phyloP scores from a whole-genome alignment of 1,140 invertebrate genomes.

The Sarcophaga bullata region DNA sequence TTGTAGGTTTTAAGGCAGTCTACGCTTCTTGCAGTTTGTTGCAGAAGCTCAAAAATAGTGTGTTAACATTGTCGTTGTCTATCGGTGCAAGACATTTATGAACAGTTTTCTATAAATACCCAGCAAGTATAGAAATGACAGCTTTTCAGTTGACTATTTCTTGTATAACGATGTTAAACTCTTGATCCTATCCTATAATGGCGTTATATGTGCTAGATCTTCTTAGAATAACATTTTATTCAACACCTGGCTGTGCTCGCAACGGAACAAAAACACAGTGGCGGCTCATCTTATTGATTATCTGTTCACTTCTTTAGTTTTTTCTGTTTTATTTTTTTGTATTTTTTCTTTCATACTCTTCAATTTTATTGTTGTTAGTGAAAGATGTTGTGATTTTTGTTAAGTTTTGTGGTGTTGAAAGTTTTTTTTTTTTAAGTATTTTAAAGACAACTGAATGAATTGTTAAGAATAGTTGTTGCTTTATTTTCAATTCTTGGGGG shows the following conservation, averaged over 20 bases:
- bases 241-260: not conserved
- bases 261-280: conserved; percentile 1
- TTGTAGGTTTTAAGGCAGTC: too few species aligned
- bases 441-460: not conserved
- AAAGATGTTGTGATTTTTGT: not conserved
- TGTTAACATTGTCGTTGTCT: too few species aligned
- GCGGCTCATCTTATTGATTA: conserved; percentile 38
- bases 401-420: not conserved
- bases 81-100: too few species aligned
- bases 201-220: too few species aligned
- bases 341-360: not conserved
- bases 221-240: conserved; percentile 16
- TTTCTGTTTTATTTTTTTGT: too few species aligned
- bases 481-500: not conserved
- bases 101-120: too few species aligned
- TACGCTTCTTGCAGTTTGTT: too few species aligned
- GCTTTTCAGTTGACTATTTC: too few species aligned
- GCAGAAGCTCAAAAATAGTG: too few species aligned
- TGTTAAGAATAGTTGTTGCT: not conserved
- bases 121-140: too few species aligned
- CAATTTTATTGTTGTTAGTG: not conserved
- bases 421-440: not conserved
- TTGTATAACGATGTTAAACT: too few species aligned
- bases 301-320: conserved; percentile 8
- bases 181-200: too few species aligned